Evolutionary conservation across 2,888 invertebrate genomes (phyloP), one percentile per base, ranked within the genome.

Genomic region (Phorcus lineatus): DNA sequence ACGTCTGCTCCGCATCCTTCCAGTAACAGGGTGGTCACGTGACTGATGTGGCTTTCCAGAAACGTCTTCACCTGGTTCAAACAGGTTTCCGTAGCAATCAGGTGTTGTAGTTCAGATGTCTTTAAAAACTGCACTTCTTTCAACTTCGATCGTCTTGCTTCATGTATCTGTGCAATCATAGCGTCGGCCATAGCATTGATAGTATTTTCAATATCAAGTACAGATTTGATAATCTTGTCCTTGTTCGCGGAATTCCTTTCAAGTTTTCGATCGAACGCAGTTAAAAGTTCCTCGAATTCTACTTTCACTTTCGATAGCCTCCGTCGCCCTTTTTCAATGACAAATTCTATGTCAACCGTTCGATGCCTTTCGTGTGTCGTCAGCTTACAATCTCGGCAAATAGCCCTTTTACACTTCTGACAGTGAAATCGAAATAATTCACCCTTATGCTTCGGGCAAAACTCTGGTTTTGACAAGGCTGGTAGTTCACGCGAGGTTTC

Each of bases 371-470:
- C 80, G 70, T 80, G 80, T 11, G 66, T 36, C 4, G 80, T 80
- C 54, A 80, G 77, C 24, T 79, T 79, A 74, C 79, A 79, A 62
- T 79, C 79, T 22, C 79, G 79, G 62, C 79, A 79, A 22, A 79
- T 47, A 19, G 57, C 24, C n/a, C 13, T 17, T n/a, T 75, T 74
- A 47, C 79, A 79, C 0, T 40, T 31, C 28, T 40, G 36, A 57
- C 79, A 79, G 40, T 57, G 40, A 57, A 79, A 79, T 22, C 79
- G n/a, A 9, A 79, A 36, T 9, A n/a, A 36, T 52, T 79, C 79
- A 17, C 74, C 79, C 11, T 74, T 74, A 62, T 79, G 79, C 22
- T 74, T 74, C 13, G 24, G 9, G 22, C 74, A 74, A 22, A 74
- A 74, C 9, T 74, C 47, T 0, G 40, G 74, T 47, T 47, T 74